Evolutionary conservation across 2,888 invertebrate species (phyloP).

Genomic region (Anagyrus pseudococci): DNA sequence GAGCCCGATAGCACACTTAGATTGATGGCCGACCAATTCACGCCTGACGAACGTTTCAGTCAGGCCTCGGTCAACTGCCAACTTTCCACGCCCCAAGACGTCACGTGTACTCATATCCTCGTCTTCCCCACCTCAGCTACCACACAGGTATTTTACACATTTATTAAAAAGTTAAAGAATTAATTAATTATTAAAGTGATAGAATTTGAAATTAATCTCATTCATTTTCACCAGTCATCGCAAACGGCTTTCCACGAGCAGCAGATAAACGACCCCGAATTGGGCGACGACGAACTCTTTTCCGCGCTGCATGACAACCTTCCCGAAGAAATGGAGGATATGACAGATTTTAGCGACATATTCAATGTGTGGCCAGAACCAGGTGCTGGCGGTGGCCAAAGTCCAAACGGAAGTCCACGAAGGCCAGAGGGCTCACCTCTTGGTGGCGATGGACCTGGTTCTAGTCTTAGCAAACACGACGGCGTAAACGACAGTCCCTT

Average conservation of each 20-base stretch:
- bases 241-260: slow-evolving; percentile 76
- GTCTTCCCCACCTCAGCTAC: slow-evolving; percentile 98
- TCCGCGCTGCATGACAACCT: slow-evolving; percentile 69
- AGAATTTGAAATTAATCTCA: background rate
- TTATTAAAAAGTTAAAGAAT: background rate
- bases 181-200: background rate
- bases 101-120: slow-evolving; percentile 96
- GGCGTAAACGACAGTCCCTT: slow-evolving; percentile 63
- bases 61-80: slow-evolving; percentile 88
- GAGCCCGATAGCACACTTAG: slow-evolving; percentile 86
- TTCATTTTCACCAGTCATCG: slow-evolving; percentile 65
- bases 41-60: slow-evolving; percentile 91
- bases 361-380: slow-evolving; percentile 74
- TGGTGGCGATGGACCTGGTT: slow-evolving; percentile 58
- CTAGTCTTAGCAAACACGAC: slow-evolving; percentile 60
- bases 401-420: slow-evolving; percentile 69
- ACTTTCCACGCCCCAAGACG: slow-evolving; percentile 94
- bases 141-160: slow-evolving; percentile 74
- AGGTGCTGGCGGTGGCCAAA: slow-evolving; percentile 66
- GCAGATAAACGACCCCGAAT: slow-evolving; percentile 71
- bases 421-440: slow-evolving; percentile 58
- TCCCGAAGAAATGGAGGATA: slow-evolving; percentile 74
- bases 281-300: slow-evolving; percentile 73
- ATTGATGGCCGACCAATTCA: slow-evolving; percentile 93
- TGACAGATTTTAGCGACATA: slow-evolving; percentile 79